Evolutionary conservation across 2,888 invertebrate species (phyloP), one percentile per base, ranked within the genome.

Genomic region (Hirtodrosophila alboralis): DNA sequence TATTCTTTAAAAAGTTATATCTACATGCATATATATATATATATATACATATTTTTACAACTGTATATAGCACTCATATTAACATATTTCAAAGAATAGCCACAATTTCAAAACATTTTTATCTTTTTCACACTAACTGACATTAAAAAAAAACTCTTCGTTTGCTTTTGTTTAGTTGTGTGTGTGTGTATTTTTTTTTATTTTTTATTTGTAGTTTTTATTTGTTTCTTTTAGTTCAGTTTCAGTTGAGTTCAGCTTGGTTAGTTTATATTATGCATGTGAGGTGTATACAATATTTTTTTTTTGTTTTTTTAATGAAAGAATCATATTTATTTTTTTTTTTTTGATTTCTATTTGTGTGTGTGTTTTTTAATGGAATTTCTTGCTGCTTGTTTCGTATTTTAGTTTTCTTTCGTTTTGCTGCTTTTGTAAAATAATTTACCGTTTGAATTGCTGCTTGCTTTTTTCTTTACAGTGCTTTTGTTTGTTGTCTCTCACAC

Each of bases 401-500:
- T 65, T 54, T 51, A 60, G 57, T 73, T 73, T 70, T 68, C 63
- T 73, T 70, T 68, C 53, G 40, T 54, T n/a, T 59, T 45, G 47
- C 49, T 57, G 79, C 85, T 67, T 84, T 75, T 72, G 71, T 78
- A 75, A 77, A 74, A 85, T 78, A 83, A 76, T 84, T 81, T 88
- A 87, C 88, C 88, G 87, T 87, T 87, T 63, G 76, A 81, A 85
- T 76, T 72, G 75, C 75, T 74, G 68, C 57, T 75, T 59, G 27
- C 51, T 48, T 61, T 49, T 36, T 41, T 36, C 49, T 66, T 62
- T 58, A 41, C 40, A 58, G 18, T 58, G 38, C 57, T 53, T 69
- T 74, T 66, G 64, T 68, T 71, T 68, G 61, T 59, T 44, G 38
- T 51, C 45, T 61, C 36, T 28, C 48, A 30, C 48, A 21, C 16